Conservation (phyloP, 2,797 vertebrate genomes). For the Pampus argenteus region DNA sequence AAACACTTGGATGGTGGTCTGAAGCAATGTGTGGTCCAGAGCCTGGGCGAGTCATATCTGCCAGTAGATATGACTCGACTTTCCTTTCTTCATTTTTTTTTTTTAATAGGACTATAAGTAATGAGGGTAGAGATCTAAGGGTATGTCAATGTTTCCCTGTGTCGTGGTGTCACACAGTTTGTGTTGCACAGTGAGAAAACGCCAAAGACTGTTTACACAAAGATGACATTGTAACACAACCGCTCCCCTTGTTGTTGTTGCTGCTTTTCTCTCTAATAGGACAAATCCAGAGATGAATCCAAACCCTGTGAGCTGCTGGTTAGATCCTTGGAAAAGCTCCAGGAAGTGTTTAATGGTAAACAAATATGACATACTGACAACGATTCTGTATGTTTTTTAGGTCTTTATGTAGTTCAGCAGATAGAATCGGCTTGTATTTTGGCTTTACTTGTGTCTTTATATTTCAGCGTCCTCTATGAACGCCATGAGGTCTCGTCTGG, state of each 20-base stretch:
- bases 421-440: background rate
- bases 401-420: background rate
- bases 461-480: slow-evolving; percentile 84
- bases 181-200: slow-evolving; percentile 25
- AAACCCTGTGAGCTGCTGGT: slow-evolving; percentile 68
- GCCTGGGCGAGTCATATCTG: slow-evolving; percentile 33
- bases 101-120: background rate
- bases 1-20: slow-evolving; percentile 54
- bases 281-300: slow-evolving; percentile 76
- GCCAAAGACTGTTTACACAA: slow-evolving; percentile 52
- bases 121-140: background rate
- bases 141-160: slow-evolving; percentile 23
- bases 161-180: slow-evolving; percentile 23
- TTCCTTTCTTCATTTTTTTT: too few relatives aligned
- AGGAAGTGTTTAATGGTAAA: slow-evolving; percentile 85
- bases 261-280: slow-evolving; percentile 76
- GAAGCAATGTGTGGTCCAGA: slow-evolving; percentile 65
- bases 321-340: slow-evolving; percentile 84
- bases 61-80: slow-evolving; percentile 5
- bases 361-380: background rate
- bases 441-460: slow-evolving; percentile 10
- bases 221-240: slow-evolving; percentile 50
- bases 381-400: background rate
- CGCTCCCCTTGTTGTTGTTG: slow-evolving; percentile 37
- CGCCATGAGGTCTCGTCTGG: slow-evolving; percentile 81